Percentiles rank a stretch among this genome's conserved stretches.
phyloP scores from a whole-genome alignment of 2,888 invertebrate genomes.

The Branchipolynoe longqiensis region DNA sequence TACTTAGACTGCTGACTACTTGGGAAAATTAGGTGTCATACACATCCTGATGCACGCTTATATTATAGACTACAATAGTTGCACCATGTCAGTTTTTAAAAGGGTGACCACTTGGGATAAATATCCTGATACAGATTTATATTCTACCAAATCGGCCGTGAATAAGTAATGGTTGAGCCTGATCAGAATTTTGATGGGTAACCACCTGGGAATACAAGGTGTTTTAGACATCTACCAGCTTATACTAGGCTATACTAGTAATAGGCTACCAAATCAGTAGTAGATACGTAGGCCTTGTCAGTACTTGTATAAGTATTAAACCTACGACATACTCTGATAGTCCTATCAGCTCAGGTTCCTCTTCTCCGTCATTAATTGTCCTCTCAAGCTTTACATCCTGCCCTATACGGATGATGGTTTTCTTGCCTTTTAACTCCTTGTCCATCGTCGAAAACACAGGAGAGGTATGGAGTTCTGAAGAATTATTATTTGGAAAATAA shows the following conservation, averaged over 20 bases:
- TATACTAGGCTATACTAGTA: not conserved
- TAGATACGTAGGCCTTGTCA: not conserved
- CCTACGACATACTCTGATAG: constrained; percentile 40
- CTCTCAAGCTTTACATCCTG: constrained; percentile 42
- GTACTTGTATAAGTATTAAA: not conserved
- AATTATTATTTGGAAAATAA: not conserved
- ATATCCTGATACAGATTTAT: too few species aligned
- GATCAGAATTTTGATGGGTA: not conserved
- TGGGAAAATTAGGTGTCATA: too few species aligned
- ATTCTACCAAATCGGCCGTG: not conserved
- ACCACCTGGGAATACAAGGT: not conserved
- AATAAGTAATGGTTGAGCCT: not conserved
- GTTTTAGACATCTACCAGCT: not conserved
- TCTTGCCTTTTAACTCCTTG: constrained; percentile 54
- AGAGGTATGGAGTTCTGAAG: constrained; percentile 15
- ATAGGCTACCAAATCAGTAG: not conserved
- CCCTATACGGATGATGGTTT: not conserved
- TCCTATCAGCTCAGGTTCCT: constrained; percentile 25
- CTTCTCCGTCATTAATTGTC: not conserved
- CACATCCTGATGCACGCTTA: too few species aligned
- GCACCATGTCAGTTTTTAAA: too few species aligned
- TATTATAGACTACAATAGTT: too few species aligned
- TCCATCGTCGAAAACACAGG: not conserved
- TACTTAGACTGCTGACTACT: too few species aligned
- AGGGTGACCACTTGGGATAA: too few species aligned